Base-by-base conservation (phyloP, 1,140 invertebrate genomes). In the Coenobita brevimanus region DNA sequence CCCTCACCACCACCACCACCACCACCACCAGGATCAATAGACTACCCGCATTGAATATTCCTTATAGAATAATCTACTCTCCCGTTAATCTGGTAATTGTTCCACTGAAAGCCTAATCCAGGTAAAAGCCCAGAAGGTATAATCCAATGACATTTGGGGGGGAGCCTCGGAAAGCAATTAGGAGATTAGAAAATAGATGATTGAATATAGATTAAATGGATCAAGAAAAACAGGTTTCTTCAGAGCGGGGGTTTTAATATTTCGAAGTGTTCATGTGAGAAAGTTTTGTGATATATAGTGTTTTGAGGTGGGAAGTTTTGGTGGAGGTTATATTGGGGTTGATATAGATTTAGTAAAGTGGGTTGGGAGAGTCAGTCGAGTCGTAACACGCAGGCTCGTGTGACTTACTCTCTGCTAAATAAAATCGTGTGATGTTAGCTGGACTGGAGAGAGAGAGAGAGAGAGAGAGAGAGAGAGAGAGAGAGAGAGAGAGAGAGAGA, bases 61-160 rank as follows among this genome's bases (percentile, higher is more conserved):
- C 82, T 76, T 76, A 85, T 43, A 54, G 54, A 62, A 64, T 85
- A 85, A 85, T 75, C 82, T 64, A 85, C 41, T 46, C 71, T 41
- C 3, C 71, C 57, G 71, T 85, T 85, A 85, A 85, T 85, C 60
- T 85, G 73, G 71, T 85, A 85, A 85, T 85, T 85, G 82, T 85
- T 85, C 50, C 82, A 85, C 82, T 85, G 73, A 85, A 85, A 85
- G 82, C 82, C 82, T 85, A 85, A 85, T 85, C 82, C 73, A 78
- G 43, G 71, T 85, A 85, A 85, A 85, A 85, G 82, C 82, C 71
- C 38, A 76, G 71, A 62, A 71, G 82, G 69, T 85, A 85, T 85
- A 85, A 85, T 50, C 82, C 82, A 85, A 85, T 85, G 82, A 76
- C 82, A 85, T 85, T 85, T 78, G 82, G 71, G 73, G 71, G n/a